Base-by-base conservation (phyloP, 1,140 invertebrate genomes). In the Solenopsis invicta region DNA sequence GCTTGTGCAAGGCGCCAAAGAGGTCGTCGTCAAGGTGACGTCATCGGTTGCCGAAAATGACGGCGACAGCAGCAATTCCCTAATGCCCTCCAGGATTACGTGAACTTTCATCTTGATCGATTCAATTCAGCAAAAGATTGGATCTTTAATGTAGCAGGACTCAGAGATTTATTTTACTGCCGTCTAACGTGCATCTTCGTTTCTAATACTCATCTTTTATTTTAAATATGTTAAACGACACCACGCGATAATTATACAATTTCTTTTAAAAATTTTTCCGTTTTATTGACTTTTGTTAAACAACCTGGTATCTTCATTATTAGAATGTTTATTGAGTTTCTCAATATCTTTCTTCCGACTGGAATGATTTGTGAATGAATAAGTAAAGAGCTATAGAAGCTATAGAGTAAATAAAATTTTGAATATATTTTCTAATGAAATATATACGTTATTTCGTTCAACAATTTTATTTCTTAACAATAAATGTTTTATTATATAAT, bases 11-110 rank as follows among this genome's bases (percentile, higher is more conserved):
- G 87, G 75, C 84, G 87, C 85, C 85, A 69, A 10, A 24, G 18
- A 82, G 76, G 71, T 77, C 85, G 69, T 67, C 52, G 16, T 50
- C 48, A 80, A n/a, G 29, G 21, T 87, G 87, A 88, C 76, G 87
- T 88, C 87, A 88, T 48, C 34, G 50, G 5, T 12, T 29, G 67
- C 62, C 52, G 62, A 88, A 87, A 87, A 80, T 37, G 45, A 71
- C 24, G 13, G 6, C 29, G 18, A 54, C 5, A 4, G 41, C 5
- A 4, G 41, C 41, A 41, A 41, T 69, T 50, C 13, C 34, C 71
- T 71, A 54, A 81, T 41, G 2, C 16, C 21, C 21, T 71, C 13
- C 29, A 41, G 3, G 29, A 37, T 24, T 80, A 24, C 10, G 21
- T 24, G 16, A 76, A 16, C 21, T 24, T 62, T 16, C 41, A 62